Evolutionary conservation across 2,888 invertebrate species (phyloP), one percentile per base, ranked within the genome.

Genomic region (Thymelicus acteon): DNA sequence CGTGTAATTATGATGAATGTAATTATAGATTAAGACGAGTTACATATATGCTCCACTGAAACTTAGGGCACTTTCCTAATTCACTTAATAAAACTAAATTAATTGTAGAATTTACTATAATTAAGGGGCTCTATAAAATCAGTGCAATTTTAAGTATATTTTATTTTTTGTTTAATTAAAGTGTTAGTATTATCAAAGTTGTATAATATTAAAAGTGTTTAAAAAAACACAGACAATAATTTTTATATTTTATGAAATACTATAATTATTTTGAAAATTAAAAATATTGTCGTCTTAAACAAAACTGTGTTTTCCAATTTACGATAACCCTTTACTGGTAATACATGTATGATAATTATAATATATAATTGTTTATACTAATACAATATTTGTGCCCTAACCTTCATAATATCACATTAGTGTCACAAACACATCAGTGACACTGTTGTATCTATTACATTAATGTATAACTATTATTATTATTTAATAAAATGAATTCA

Each of bases 401-500:
- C 44, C 61, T 7, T n/a, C 13, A 37, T 58, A 58, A 13, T 39
- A 31, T 31, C 7, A 12, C 6, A 13, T 24, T 10, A 0, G 8
- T 44, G 44, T 44, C 44, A 44, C 44, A 12, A 44, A 44, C 12
- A 44, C 2, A 12, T 10, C 44, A 12, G 15, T 13, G 57, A 31
- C 57, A 19, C 19, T 6, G 4, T 4, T 19, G 7, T 60, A 44
- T 44, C n/a, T 52, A 52, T 63, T 31, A 54, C 19, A 44, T 40
- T 57, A 40, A 24, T 63, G 40, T 69, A 72, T 73, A 63, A 60
- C 52, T 68, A 69, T 60, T 71, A 71, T 37, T 73, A 69, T 70
- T 74, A 75, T 72, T 75, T 75, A 71, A 75, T 68, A 73, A 79
- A 76, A 87, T 85, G 85, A 91, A 91, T 90, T 89, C 90, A 92